Evolutionary conservation across 1,140 invertebrate genomes (phyloP).

Genomic region (Drosophila murphyi): DNA sequence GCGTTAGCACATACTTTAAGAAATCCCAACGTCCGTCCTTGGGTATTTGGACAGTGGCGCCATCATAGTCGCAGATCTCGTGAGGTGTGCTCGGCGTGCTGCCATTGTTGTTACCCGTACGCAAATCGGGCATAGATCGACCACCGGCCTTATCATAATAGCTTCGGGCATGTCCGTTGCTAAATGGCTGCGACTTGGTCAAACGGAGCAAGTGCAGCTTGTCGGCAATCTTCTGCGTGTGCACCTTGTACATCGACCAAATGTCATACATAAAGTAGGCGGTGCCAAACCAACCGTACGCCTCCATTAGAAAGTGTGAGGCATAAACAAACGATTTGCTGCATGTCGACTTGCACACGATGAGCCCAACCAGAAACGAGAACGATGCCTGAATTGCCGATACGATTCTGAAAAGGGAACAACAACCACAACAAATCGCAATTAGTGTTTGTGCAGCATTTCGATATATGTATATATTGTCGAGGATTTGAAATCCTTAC

Average conservation of each 20-base stretch:
- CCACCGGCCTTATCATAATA: conserved; percentile 25
- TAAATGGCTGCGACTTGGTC: conserved; percentile 47
- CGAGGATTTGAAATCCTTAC: too few relatives aligned
- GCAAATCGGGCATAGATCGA: background rate
- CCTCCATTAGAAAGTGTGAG: conserved; percentile 89
- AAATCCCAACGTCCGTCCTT: conserved; percentile 85
- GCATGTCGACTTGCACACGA: conserved; percentile 88
- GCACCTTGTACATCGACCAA: conserved; percentile 89
- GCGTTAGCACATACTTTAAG: conserved; percentile 86
- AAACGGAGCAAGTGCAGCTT: conserved; percentile 77
- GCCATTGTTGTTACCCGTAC: conserved; percentile 58
- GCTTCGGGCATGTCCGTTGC: conserved; percentile 41
- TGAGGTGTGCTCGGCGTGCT: conserved; percentile 57
- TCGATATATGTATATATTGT: too few relatives aligned
- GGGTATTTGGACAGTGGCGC: conserved; percentile 61
- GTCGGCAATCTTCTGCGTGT: conserved; percentile 84
- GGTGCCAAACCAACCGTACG: conserved; percentile 90
- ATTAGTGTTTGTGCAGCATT: too few relatives aligned
- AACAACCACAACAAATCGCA: background rate
- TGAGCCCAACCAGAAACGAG: conserved; percentile 87
- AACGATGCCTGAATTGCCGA: conserved; percentile 88
- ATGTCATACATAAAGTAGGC: conserved; percentile 92
- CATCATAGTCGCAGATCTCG: conserved; percentile 78
- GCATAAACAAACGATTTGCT: conserved; percentile 87
- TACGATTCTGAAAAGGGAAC: conserved; percentile 86